Percentiles rank a stretch among this genome's conserved stretches.
Evolutionary conservation across 2,113 vertebrate species (phyloP).

Genomic region (Anthoscopus minutus): DNA sequence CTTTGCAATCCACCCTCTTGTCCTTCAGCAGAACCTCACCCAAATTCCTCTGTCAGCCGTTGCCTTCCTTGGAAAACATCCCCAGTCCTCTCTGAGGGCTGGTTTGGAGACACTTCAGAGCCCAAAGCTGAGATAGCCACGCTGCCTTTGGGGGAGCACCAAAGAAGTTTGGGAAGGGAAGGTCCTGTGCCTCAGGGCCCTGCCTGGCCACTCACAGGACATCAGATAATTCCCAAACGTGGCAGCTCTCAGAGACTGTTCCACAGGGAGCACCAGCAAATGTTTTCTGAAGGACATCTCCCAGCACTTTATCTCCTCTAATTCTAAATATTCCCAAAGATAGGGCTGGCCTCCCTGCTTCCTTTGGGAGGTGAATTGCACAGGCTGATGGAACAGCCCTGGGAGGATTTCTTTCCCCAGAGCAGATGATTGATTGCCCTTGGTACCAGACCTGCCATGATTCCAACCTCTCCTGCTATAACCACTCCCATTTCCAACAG

Average conservation of each 20-base stretch:
- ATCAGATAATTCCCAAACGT: neutral
- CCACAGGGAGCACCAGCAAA: neutral
- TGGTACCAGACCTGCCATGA: neutral
- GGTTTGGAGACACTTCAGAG: neutral
- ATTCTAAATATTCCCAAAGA: conserved; percentile 3
- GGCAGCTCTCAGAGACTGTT: neutral
- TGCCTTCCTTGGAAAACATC: neutral
- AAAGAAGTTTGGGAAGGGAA: neutral
- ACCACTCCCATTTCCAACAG: neutral
- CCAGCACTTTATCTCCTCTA: neutral
- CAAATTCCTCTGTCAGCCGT: neutral
- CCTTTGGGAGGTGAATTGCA: neutral
- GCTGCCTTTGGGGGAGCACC: neutral
- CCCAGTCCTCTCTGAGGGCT: neutral
- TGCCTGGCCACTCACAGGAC: neutral
- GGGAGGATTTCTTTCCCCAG: neutral
- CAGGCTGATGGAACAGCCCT: neutral
- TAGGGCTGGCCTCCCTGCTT: neutral
- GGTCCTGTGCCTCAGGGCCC: neutral
- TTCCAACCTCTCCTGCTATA: neutral
- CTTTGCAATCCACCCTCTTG: neutral
- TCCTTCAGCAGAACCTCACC: neutral
- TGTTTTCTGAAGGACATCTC: neutral
- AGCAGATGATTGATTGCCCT: neutral
- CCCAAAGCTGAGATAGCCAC: neutral